Evolutionary conservation across 2,797 vertebrate genomes (phyloP), one percentile per base, ranked within the genome.

Genomic region (Muscicapa striata): DNA sequence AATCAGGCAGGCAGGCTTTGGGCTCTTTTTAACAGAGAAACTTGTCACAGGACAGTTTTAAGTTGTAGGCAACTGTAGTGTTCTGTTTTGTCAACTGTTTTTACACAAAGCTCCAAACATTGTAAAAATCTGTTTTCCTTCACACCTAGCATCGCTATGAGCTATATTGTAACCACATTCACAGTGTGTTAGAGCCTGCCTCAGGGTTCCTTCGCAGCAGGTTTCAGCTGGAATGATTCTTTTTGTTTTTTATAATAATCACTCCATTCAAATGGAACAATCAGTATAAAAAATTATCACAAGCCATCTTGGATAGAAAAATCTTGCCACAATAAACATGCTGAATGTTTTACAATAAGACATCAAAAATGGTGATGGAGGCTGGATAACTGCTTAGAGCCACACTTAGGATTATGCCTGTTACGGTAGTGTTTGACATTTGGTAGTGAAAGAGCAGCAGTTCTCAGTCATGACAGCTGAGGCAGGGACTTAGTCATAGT

Each of bases 111-210:
- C 91, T 88, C 63, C 73, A 94, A 92, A 95, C 76, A 93, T 85
- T 95, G 92, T 94, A 93, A 96, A 89, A 97, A 94, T 93, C 87
- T 94, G 94, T 96, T 97, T 97, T 83, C 82, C 64, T 96, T 96
- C 96, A 91, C 94, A 96, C 95, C 95, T 96, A 96, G 83, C 80
- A 34, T 93, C 1, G 83, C 95, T 96, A 96, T 32, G 21, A 96
- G 95, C 96, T 95, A 46, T 93, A 95, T 84, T 94, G 83, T 93
- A 97, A 86, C 89, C 94, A 92, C 89, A 84, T 91, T 94, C 85
- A 66, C 82, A 95, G 92, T 64, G 93, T 92, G 92, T 94, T 93
- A 88, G 94, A 92, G 93, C 92, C 91, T 95, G 94, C 92, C 94
- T 97, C 83, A 0, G 91, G 92, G 87, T 94, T 93, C 94, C 94